Evolutionary conservation across 2,888 invertebrate genomes (phyloP), one percentile per base, ranked within the genome.

Genomic region (Drosophila trichaetosa): DNA sequence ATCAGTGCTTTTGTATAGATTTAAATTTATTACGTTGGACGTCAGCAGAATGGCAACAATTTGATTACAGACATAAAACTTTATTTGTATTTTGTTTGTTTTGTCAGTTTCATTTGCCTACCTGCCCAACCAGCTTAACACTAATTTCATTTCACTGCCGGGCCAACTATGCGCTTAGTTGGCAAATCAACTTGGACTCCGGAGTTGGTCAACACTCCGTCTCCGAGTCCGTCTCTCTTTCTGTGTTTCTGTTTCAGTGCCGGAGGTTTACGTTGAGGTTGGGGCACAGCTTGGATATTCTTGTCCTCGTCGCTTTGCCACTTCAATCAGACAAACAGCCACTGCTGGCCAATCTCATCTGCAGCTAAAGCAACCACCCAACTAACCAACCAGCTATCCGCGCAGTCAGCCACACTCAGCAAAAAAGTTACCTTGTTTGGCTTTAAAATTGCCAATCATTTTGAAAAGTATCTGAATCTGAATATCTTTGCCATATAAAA

Each of bases 31-130:
- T 73, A 76, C 70, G 70, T 73, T 67, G 31, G 56, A 58, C 73
- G 76, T 75, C 79, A 79, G 89, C 80, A 77, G 73, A 73, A 65
- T 70, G 79, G 73, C 74, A 76, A 76, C 76, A 84, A 90, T 91
- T 87, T 87, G 80, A 89, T 89, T 90, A 87, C 73, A 61, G 65
- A 73, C 90, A 82, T 90, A 90, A 89, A 90, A 90, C 83, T 89
- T 87, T 81, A 85, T 85, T 90, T 89, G 74, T 79, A 76, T 76
- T 67, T 82, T 66, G 73, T 77, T 77, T 70, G 79, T 61, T 69
- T 66, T 75, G 67, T 60, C 60, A 53, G 79, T 65, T 70, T 52
- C 59, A 62, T 65, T 64, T 68, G 66, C 42, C 53, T 49, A 59
- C 51, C 61, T 76, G 48, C 57, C 73, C 38, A 27, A 31, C 27